These are phyloP conservation scores for Mya arenaria DNA, from an alignment of 1,140 invertebrate species.

Conservation along the genomic window DNA sequence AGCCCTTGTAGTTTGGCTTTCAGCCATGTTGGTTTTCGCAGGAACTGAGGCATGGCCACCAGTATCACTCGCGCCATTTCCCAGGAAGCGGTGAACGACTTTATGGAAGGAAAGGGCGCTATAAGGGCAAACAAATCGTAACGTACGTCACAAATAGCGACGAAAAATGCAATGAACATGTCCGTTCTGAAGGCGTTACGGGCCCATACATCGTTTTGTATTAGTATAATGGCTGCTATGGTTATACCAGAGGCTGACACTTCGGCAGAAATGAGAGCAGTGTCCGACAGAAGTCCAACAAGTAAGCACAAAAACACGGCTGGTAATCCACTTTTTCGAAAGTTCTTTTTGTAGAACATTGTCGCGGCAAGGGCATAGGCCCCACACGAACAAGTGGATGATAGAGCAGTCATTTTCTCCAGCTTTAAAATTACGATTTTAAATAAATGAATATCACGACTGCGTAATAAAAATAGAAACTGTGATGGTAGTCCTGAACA, in stretches of 20 bases:
- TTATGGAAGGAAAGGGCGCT: too few species aligned
- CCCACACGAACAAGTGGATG: too few species aligned
- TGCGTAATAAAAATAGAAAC: too few species aligned
- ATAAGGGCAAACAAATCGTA: too few species aligned
- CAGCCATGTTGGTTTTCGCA: slow-evolving; percentile 44
- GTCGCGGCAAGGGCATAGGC: slow-evolving; percentile 17
- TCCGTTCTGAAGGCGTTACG: slow-evolving; percentile 12
- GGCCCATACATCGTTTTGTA: slow-evolving; percentile 1
- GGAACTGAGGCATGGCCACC: slow-evolving; percentile 53
- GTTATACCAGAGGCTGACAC: too few species aligned
- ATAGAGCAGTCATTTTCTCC: too few species aligned
- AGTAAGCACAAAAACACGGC: neutral
- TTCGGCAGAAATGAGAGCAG: neutral
- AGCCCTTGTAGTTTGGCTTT: slow-evolving; percentile 57
- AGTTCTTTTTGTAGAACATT: slow-evolving; percentile 40
- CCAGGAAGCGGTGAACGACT: too few species aligned
- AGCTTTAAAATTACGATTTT: too few species aligned
- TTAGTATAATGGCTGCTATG: neutral
- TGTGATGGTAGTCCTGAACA: too few species aligned
- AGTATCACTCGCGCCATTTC: slow-evolving; percentile 39
- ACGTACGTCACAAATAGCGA: slow-evolving; percentile 29
- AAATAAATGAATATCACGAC: too few species aligned
- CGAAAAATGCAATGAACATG: slow-evolving; percentile 19
- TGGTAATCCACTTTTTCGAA: neutral
- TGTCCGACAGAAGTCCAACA: neutral